Percentiles rank a stretch among this genome's conserved stretches.
Evolutionary conservation across 2,797 vertebrate species (phyloP).

Genomic region (Cyprinella venusta): DNA sequence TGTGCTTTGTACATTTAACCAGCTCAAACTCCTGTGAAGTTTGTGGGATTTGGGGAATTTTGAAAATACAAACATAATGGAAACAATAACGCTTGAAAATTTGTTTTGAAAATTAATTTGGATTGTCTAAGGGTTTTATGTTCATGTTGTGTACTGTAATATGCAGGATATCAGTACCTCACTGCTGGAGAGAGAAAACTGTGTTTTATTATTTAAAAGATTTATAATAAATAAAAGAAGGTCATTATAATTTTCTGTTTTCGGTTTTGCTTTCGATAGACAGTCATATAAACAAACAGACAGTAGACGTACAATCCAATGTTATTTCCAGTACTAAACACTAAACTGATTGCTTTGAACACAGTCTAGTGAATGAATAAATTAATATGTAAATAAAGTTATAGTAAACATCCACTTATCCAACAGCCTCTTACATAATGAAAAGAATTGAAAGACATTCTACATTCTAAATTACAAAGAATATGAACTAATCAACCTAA

Average conservation of each 20-base stretch:
- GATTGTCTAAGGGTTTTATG: neutral
- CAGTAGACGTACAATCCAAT: neutral
- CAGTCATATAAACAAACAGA: neutral
- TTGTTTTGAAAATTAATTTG: neutral
- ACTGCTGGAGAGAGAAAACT: neutral
- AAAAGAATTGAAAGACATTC: neutral
- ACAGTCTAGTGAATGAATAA: neutral
- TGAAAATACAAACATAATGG: neutral
- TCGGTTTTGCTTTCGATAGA: neutral
- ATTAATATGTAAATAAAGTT: neutral
- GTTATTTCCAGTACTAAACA: too few species aligned
- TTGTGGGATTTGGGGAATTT: neutral
- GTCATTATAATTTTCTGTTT: neutral
- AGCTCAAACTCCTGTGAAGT: neutral
- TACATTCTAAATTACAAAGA: neutral
- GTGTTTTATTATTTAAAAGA: constrained; percentile 14
- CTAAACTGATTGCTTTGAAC: too few species aligned
- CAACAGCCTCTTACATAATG: neutral
- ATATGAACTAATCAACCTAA: neutral
- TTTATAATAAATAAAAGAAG: constrained; percentile 5
- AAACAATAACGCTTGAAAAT: neutral
- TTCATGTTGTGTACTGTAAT: neutral
- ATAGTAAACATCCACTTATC: neutral
- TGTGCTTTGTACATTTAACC: neutral
- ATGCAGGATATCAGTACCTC: neutral